Evolutionary conservation across 2,113 vertebrate genomes (phyloP).

Genomic region (Desmodus rotundus): DNA sequence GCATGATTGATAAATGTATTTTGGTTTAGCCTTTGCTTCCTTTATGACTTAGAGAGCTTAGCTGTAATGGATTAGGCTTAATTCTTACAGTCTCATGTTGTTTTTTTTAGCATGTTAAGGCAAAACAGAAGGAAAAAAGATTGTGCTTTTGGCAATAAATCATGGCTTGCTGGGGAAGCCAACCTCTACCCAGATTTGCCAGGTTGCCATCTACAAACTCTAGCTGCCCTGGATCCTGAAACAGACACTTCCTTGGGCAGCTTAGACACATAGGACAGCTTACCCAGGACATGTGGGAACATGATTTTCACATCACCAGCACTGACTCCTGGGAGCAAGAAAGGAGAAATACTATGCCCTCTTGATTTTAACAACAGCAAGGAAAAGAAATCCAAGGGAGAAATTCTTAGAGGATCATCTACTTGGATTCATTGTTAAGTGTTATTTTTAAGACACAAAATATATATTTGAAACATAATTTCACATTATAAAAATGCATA

Average conservation of each 20-base stretch:
- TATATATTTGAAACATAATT: neutral
- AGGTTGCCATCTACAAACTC: neutral
- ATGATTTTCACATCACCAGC: neutral
- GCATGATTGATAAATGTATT: constrained; percentile 38
- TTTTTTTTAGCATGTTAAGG: constrained; percentile 33
- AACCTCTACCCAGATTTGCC: neutral
- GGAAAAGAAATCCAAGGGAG: neutral
- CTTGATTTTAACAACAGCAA: neutral
- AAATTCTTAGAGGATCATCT: neutral
- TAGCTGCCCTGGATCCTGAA: neutral
- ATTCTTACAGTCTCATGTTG: constrained; percentile 34
- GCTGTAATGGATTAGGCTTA: constrained; percentile 34
- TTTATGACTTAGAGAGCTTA: neutral
- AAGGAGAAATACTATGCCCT: neutral
- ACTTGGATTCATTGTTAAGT: neutral
- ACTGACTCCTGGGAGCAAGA: neutral
- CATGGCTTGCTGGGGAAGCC: neutral
- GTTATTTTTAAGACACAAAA: neutral
- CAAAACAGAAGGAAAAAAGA: constrained; percentile 14
- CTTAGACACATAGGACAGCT: too few relatives aligned
- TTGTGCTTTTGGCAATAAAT: constrained; percentile 27
- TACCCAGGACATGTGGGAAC: neutral
- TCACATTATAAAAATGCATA: neutral
- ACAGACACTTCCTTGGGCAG: neutral
- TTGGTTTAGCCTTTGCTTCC: constrained; percentile 24